A percentile compares a stretch with the other conserved stretches of the same genome.
phyloP scores from a whole-genome alignment of 2,888 invertebrate species.

The Conus canariensis region DNA sequence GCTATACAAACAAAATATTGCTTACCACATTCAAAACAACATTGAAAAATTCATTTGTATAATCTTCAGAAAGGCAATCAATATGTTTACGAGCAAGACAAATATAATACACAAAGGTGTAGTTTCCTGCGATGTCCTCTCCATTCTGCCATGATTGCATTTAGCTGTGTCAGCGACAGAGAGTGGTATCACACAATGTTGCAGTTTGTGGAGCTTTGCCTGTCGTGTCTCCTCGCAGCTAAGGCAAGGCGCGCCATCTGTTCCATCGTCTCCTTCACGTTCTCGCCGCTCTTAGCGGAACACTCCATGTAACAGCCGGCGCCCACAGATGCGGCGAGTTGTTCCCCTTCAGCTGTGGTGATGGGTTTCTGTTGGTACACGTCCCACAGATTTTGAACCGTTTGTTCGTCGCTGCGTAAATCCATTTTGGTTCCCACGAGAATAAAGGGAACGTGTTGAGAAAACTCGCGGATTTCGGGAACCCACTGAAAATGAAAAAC shows the following conservation, averaged over 20 bases:
- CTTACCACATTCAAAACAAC: no score
- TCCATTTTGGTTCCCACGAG: conserved; percentile 18
- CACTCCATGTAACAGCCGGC: conserved; percentile 9
- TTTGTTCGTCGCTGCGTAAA: neutral
- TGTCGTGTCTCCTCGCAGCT: neutral
- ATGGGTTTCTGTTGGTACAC: neutral
- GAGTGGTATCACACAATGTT: neutral
- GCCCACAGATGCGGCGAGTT: neutral
- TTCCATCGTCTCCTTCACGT: conserved; percentile 4
- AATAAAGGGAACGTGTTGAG: neutral
- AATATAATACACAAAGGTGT: no score
- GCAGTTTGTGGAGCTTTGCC: neutral
- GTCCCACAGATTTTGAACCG: neutral
- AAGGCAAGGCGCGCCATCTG: neutral
- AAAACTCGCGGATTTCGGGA: neutral
- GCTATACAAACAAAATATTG: no score
- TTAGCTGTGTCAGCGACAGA: no score
- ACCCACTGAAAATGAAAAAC: neutral
- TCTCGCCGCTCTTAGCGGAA: neutral
- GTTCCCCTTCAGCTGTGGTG: neutral
- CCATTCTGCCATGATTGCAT: no score
- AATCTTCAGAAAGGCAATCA: no score
- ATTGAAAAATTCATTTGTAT: no score
- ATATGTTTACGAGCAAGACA: no score
- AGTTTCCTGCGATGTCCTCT: no score